phyloP scores from a whole-genome alignment of 2,113 vertebrate species.

The Limanda limanda region DNA sequence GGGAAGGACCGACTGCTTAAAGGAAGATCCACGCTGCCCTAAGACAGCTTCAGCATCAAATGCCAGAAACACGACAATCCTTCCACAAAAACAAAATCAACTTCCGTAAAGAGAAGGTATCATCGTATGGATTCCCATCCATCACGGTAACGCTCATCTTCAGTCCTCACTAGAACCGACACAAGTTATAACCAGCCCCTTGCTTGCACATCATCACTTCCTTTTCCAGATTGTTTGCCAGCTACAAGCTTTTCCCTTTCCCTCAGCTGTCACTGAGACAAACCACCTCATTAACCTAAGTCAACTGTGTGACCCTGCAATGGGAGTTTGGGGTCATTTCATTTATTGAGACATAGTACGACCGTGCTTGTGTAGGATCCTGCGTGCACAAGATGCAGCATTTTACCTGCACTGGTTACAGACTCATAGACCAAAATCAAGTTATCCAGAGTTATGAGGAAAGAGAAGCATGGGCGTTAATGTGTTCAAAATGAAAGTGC shows the following conservation, averaged over 20 bases:
- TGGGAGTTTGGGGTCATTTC: not conserved
- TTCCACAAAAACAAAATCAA: not conserved
- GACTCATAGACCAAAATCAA: too few species aligned
- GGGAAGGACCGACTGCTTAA: not conserved
- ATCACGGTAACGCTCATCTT: slow-evolving; percentile 22
- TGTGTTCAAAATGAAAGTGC: too few species aligned
- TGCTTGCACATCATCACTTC: slow-evolving; percentile 54
- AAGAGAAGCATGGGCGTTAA: too few species aligned
- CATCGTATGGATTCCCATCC: slow-evolving; percentile 14
- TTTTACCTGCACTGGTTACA: not conserved
- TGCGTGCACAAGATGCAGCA: not conserved
- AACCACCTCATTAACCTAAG: slow-evolving; percentile 23
- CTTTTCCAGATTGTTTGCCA: slow-evolving; percentile 66
- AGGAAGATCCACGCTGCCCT: not conserved
- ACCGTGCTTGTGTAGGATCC: not conserved
- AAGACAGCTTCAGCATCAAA: not conserved
- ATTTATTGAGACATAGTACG: slow-evolving; percentile 2
- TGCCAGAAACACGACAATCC: not conserved
- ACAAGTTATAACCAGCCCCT: slow-evolving; percentile 47
- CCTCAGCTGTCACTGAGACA: slow-evolving; percentile 2
- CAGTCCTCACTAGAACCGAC: slow-evolving; percentile 24
- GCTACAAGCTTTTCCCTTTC: slow-evolving; percentile 4
- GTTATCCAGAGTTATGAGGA: too few species aligned
- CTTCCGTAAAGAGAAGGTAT: slow-evolving; percentile 1
- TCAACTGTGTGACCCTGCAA: slow-evolving; percentile 21